These are phyloP conservation scores for Caenorhabditis uteleia DNA, from an alignment of 2,888 invertebrate genomes.

Conservation along the genomic window DNA sequence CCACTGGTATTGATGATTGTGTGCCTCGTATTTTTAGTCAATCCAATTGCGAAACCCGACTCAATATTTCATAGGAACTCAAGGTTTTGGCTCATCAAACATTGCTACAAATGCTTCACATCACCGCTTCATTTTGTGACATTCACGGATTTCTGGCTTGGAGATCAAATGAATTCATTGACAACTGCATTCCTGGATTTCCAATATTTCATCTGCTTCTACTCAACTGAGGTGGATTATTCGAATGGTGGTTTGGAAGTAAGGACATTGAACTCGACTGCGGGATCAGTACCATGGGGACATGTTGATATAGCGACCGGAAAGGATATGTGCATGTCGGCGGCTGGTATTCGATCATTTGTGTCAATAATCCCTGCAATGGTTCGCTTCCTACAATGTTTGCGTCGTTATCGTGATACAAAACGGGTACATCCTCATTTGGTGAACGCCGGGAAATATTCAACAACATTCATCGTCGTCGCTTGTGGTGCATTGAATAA, in stretches of 20 bases:
- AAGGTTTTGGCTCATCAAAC: constrained; percentile 68
- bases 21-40: constrained; percentile 82
- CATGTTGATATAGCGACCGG: constrained; percentile 66
- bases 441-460: constrained; percentile 96
- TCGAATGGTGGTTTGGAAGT: constrained; percentile 46
- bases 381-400: constrained; percentile 95
- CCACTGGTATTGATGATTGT: constrained; percentile 84
- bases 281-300: constrained; percentile 67
- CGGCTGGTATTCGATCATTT: constrained; percentile 80
- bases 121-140: constrained; percentile 73
- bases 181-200: constrained; percentile 88
- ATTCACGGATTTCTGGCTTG: constrained; percentile 75
- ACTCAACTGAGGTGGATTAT: constrained; percentile 74
- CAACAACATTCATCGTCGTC: constrained; percentile 93
- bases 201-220: constrained; percentile 91
- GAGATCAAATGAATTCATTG: constrained; percentile 80
- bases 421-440: constrained; percentile 87
- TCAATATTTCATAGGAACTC: constrained; percentile 76
- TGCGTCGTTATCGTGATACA: constrained; percentile 91
- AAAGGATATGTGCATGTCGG: constrained; percentile 75
- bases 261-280: constrained; percentile 58
- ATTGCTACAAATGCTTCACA: constrained; percentile 68
- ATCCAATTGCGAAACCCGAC: constrained; percentile 88
- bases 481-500: constrained; percentile 75
- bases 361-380: constrained; percentile 93